These are phyloP conservation scores for Acanthurus leucopareius DNA, from an alignment of 2,797 vertebrate species.

Conservation along the genomic window DNA sequence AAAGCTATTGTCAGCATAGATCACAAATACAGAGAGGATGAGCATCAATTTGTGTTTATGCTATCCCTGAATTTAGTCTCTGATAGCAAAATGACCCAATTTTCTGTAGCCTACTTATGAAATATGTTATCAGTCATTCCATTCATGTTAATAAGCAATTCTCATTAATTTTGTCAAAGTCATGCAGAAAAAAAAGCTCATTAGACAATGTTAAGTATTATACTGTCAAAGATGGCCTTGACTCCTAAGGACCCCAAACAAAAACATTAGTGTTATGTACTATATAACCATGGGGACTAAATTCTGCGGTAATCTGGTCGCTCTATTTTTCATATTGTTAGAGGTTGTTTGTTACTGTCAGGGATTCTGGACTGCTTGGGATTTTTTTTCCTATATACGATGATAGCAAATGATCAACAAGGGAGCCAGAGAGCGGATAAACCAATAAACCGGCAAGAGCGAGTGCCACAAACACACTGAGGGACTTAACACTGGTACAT, in stretches of 20 bases:
- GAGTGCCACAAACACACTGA: constrained; percentile 12
- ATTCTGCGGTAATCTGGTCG: constrained; percentile 1
- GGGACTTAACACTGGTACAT: constrained; percentile 4
- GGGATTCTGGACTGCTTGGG: not conserved
- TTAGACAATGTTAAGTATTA: not conserved
- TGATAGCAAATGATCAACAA: constrained; percentile 14
- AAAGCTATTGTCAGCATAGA: not conserved
- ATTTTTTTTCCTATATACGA: constrained; percentile 15
- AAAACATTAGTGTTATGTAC: too few relatives aligned
- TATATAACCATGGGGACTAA: not conserved
- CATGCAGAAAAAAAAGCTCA: not conserved
- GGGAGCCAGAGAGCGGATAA: constrained; percentile 14
- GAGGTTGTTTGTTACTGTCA: not conserved
- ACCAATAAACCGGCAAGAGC: constrained; percentile 16
- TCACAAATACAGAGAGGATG: not conserved
- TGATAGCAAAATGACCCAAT: not conserved
- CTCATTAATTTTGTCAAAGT: not conserved
- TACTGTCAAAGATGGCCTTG: not conserved
- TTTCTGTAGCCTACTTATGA: not conserved
- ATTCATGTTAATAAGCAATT: not conserved
- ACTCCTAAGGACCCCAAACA: not conserved
- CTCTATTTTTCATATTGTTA: not conserved
- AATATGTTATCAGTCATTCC: not conserved
- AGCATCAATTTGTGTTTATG: not conserved
- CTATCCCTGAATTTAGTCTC: not conserved